A percentile compares a stretch with the other conserved stretches of the same genome.
Evolutionary conservation across 2,888 invertebrate genomes (phyloP).

Genomic region (Aelia acuminata): DNA sequence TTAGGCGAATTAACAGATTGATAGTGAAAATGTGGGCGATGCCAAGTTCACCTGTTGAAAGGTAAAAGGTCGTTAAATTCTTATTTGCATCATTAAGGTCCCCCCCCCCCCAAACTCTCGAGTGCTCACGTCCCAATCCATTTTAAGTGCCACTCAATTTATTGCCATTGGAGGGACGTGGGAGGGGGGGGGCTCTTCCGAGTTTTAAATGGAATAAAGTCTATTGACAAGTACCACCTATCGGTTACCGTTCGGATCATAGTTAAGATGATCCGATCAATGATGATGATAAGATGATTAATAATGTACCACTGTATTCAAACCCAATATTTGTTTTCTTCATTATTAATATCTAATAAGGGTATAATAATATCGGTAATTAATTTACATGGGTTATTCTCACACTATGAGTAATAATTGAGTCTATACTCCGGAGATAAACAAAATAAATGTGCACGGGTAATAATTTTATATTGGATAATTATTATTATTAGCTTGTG

Average conservation of each 20-base stretch:
- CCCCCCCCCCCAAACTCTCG: neutral
- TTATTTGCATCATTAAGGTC: constrained; percentile 13
- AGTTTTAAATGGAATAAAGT: constrained; percentile 4
- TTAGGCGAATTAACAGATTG: neutral
- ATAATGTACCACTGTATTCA: too few relatives aligned
- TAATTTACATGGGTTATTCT: too few relatives aligned
- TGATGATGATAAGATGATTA: too few relatives aligned
- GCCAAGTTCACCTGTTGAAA: constrained; percentile 29
- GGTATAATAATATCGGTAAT: too few relatives aligned
- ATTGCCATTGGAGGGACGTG: neutral
- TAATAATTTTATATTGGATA: too few relatives aligned
- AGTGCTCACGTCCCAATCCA: constrained; percentile 6
- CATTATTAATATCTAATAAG: too few relatives aligned
- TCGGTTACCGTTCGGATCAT: neutral
- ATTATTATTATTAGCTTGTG: too few relatives aligned
- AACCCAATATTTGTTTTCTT: too few relatives aligned
- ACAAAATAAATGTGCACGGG: too few relatives aligned
- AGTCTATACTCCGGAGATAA: too few relatives aligned
- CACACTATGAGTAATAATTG: too few relatives aligned
- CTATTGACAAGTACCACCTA: neutral
- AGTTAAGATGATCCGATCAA: too few relatives aligned
- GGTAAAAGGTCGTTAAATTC: constrained; percentile 33
- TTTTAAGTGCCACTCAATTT: constrained; percentile 38
- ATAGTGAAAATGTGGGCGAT: constrained; percentile 3
- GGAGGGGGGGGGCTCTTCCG: neutral